phyloP scores from a whole-genome alignment of 2,113 vertebrate species.

The Podarcis muralis region DNA sequence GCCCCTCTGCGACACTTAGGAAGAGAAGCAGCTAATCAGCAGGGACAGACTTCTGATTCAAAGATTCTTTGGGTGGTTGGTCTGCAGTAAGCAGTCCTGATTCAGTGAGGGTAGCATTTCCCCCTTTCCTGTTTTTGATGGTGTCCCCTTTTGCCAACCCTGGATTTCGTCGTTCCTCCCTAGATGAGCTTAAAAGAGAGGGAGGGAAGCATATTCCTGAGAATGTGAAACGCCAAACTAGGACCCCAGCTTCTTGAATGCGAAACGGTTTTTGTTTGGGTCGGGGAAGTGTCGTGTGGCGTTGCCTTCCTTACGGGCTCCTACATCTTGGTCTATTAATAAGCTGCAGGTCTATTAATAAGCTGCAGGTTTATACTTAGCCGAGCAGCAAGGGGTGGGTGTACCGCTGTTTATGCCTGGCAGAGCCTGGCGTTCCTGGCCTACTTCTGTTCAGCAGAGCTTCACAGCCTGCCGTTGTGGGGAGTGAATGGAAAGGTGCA shows the following conservation, averaged over 20 bases:
- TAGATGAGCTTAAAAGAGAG: background rate
- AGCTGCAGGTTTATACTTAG: slow-evolving; percentile 42
- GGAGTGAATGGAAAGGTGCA: background rate
- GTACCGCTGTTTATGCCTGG: background rate
- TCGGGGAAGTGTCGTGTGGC: slow-evolving; percentile 22
- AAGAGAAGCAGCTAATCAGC: background rate
- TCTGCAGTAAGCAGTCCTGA: background rate
- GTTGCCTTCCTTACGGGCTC: background rate
- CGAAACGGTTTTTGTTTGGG: background rate
- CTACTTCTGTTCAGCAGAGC: background rate
- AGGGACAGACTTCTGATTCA: background rate
- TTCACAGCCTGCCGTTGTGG: background rate
- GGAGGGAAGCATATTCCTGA: background rate
- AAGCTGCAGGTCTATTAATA: slow-evolving; percentile 48
- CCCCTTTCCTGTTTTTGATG: background rate
- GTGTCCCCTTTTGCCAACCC: background rate
- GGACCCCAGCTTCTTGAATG: background rate
- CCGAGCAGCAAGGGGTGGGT: slow-evolving; percentile 25
- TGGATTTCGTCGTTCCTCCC: background rate
- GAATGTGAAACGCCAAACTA: too few relatives aligned
- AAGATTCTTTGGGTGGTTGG: background rate
- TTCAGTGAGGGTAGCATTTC: background rate
- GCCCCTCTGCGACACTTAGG: background rate
- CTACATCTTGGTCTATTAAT: slow-evolving; percentile 40
- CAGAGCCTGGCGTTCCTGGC: slow-evolving; percentile 22